Conservation (phyloP, 2,113 vertebrate genomes). For the Ammodytes dubius region DNA sequence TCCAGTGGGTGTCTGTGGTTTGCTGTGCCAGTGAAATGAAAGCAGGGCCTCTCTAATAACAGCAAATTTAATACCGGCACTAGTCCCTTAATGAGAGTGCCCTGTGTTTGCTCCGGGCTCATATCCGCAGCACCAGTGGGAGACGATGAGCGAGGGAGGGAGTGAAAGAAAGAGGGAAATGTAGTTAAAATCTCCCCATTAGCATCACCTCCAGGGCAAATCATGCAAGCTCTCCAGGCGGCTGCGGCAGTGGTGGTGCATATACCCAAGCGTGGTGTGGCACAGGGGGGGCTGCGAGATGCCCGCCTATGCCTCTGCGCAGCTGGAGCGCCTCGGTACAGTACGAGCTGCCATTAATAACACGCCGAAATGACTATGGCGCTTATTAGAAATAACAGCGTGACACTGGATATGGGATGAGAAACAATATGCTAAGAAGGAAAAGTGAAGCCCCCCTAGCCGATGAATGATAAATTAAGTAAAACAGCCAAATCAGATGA, state of each 20-base stretch:
- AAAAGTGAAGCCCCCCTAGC: conserved; percentile 50
- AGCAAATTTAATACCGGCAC: conserved; percentile 81
- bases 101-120: conserved; percentile 81
- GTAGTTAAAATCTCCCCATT: conserved; percentile 79
- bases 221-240: conserved; percentile 48
- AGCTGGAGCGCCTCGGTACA: conserved; percentile 52
- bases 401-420: conserved; percentile 64
- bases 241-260: conserved; percentile 18
- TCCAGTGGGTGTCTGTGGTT: conserved; percentile 82
- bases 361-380: conserved; percentile 62
- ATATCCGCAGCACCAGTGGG: conserved; percentile 77
- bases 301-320: conserved; percentile 45
- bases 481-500: conserved; percentile 53
- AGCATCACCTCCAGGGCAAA: conserved; percentile 75
- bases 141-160: conserved; percentile 55
- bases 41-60: conserved; percentile 83
- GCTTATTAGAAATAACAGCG: conserved; percentile 77
- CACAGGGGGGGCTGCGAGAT: conserved; percentile 20
- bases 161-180: conserved; percentile 65
- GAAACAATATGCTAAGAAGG: conserved; percentile 66
- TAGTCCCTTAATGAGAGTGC: conserved; percentile 83
- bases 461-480: conserved; percentile 59
- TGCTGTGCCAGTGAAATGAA: conserved; percentile 84
- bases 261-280: conserved; percentile 17
- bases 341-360: conserved; percentile 65